Evolutionary conservation across 2,797 vertebrate species (phyloP).

Genomic region (Epinephelus awoara): DNA sequence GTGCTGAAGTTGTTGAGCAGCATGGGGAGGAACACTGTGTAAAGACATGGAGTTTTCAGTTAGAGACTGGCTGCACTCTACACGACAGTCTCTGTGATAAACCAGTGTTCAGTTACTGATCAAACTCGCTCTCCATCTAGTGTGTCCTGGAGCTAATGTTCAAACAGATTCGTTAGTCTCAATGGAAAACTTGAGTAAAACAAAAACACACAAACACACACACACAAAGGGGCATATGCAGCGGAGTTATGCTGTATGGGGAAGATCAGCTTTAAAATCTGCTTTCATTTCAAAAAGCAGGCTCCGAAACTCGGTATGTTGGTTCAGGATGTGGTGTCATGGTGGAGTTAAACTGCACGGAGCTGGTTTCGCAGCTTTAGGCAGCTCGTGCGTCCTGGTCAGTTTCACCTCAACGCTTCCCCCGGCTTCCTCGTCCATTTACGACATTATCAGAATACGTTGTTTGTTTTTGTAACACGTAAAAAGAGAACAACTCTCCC

Average conservation of each 20-base stretch:
- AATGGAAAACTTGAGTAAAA: slow-evolving; percentile 74
- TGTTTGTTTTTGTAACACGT: slow-evolving; percentile 18
- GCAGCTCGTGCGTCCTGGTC: slow-evolving; percentile 5
- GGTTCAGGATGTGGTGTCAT: slow-evolving; percentile 49
- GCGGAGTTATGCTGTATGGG: not conserved
- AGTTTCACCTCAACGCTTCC: slow-evolving; percentile 42
- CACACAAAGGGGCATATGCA: slow-evolving; percentile 6
- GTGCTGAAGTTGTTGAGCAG: slow-evolving; percentile 29
- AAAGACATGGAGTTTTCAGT: slow-evolving; percentile 39
- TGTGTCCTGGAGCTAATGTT: slow-evolving; percentile 78
- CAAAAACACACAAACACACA: slow-evolving; percentile 53
- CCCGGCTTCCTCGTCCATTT: slow-evolving; percentile 34
- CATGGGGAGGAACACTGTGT: slow-evolving; percentile 12
- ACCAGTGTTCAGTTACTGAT: slow-evolving; percentile 79
- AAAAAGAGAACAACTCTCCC: slow-evolving; percentile 7
- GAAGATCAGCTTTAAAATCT: slow-evolving; percentile 24
- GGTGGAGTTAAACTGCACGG: not conserved
- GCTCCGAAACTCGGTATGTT: slow-evolving; percentile 30
- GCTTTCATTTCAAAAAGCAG: slow-evolving; percentile 22
- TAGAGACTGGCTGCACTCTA: slow-evolving; percentile 47
- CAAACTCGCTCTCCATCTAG: slow-evolving; percentile 62
- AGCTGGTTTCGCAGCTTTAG: slow-evolving; percentile 27
- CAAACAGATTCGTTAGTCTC: slow-evolving; percentile 67
- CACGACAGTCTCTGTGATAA: slow-evolving; percentile 48
- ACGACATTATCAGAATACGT: slow-evolving; percentile 30